Base-by-base conservation (phyloP, 2,113 vertebrate species). In the Platysteira castanea region DNA sequence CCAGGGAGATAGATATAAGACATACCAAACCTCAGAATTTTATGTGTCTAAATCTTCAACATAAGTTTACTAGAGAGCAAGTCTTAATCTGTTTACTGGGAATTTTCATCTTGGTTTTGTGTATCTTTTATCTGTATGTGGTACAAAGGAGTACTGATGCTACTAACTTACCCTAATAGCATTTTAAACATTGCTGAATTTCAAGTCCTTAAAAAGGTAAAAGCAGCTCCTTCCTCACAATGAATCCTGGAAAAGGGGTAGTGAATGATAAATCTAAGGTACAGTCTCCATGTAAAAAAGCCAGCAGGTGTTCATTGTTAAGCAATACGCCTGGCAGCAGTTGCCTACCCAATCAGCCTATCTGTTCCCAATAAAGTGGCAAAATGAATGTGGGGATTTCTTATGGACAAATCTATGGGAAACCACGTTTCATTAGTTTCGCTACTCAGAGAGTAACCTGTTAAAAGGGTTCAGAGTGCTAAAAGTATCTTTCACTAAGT, bases 321-420 rank as follows among this genome's bases (percentile, higher is more conserved):
- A 27, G 41, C 4, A 3, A 47, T 21, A 65, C 5, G 52, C 39
- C 46, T 80, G 63, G 23, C 50, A 81, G 50, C 20, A 49, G 27
- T 0, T 64, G 26, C 49, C 35, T 33, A 54, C 27, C 16, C 24
- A 6, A 35, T 47, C 15, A 53, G 37, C 4, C 0, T 18, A 61
- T 28, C 44, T 46, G 30, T 28, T 84, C 47, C 60, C 24, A 42
- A 33, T 10, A 41, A 16, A 42, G 31, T 19, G 47, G 20, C 37
- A 60, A 33, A 78, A 63, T 4, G 6, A 74, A 54, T 9, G 22
- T 0, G 1, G n/a, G 13, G 14, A 91, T 35, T 85, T 89, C 35
- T 67, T 76, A 61, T 1, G 10, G 67, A 69, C 22, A 87, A 53
- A 83, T 46, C 26, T 14, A n/a, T 6, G 14, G 90, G 46, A 57